phyloP scores from a whole-genome alignment of 30 jellyfish, hydroid and myxozoan species.

The Cassiopea andromeda region DNA sequence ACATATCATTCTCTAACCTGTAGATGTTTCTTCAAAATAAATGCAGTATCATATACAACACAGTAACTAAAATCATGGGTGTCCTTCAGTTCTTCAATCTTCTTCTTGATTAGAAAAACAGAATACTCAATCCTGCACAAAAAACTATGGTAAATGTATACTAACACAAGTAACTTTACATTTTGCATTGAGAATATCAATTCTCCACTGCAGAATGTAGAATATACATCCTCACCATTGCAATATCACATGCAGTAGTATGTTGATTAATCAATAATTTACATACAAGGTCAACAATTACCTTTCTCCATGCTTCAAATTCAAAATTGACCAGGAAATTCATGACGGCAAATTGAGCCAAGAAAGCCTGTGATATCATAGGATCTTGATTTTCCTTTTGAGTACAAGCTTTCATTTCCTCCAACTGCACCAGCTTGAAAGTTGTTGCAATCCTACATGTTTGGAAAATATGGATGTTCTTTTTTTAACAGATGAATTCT shows the following conservation, averaged over 20 bases:
- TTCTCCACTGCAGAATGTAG: background rate
- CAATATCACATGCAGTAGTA: background rate
- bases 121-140: conserved; percentile 16
- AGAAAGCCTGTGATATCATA: conserved; percentile 28
- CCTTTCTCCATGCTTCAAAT: background rate
- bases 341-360: conserved; percentile 28
- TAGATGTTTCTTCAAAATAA: conserved; percentile 31
- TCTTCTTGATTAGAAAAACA: conserved; percentile 19
- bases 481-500: too few relatives aligned
- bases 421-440: conserved; percentile 47
- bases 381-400: conserved; percentile 7
- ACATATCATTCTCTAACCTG: too few relatives aligned
- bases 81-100: conserved; percentile 5
- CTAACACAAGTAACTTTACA: background rate
- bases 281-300: too few relatives aligned
- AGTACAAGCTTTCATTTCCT: background rate
- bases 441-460: conserved; percentile 31
- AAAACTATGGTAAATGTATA: background rate
- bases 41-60: conserved; percentile 45
- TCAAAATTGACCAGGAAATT: background rate
- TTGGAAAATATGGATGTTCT: too few relatives aligned
- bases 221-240: background rate
- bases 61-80: conserved; percentile 17
- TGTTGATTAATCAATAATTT: background rate
- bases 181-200: background rate